Evolutionary conservation across 2,113 vertebrate genomes (phyloP), one percentile per base, ranked within the genome.

Genomic region (Cryptotis parvus): DNA sequence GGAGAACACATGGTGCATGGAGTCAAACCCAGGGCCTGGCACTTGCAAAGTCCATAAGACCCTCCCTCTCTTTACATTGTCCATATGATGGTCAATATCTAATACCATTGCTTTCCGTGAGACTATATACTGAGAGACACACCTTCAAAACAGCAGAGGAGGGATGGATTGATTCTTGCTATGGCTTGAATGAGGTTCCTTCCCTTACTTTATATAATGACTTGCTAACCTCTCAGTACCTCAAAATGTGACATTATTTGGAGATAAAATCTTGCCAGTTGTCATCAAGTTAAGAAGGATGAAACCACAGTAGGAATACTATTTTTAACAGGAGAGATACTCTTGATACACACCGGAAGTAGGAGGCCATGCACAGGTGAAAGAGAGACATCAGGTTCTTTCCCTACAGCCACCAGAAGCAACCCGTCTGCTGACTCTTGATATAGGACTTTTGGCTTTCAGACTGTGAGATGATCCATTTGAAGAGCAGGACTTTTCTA

Each of bases 211-310:
- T 11, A 0, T 4, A 11, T 26, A 52, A 69, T 70, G 16, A 55
- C 69, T 16, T 72, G 49, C 74, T 69, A 27, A 33, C 0, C 16
- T 20, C 26, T 35, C 0, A 26, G 8, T 35, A 66, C 26, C 43
- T 87, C n/a, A 45, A 39, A n/a, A 9, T 29, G n/a, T 68, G 33
- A 20, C 26, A 27, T 86, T 79, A 35, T 68, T 74, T 85, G 80
- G 37, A 89, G n/a, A 74, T 11, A 41, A 22, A 10, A 22, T 55
- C 55, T 78, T 76, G 65, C 43, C n/a, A 81, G 43, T 37, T 24
- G 15, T 65, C 41, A 49, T 78, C 9, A 9, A 55, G 9, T 52
- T 84, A 86, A 11, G 5, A 3, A 37, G 3, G 29, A 2, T 20
- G 12, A 52, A 33, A 9, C 45, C 6, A 22, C 14, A 41, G 12